Percentiles rank a stretch among this genome's conserved stretches.
These are phyloP conservation scores for Aspiorhynchus laticeps DNA, from an alignment of 2,113 vertebrate species.

Conservation along the genomic window DNA sequence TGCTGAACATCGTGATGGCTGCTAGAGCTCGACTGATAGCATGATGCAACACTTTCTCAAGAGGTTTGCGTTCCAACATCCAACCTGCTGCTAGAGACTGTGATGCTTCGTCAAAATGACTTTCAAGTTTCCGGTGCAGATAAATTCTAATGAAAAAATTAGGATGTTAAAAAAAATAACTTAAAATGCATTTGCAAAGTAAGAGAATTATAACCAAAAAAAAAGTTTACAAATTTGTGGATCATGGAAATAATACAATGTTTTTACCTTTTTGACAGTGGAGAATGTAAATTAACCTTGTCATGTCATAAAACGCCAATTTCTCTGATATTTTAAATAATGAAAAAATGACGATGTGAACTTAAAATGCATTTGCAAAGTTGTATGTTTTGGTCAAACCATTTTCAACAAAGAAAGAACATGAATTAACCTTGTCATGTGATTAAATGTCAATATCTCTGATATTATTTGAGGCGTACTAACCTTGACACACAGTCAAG, in stretches of 20 bases:
- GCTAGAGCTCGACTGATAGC: not conserved
- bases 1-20: constrained; percentile 12
- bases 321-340: not conserved
- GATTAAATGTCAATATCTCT: not conserved
- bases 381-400: not conserved
- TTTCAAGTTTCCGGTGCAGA: not conserved
- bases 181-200: not conserved
- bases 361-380: not conserved
- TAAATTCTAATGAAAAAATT: not conserved
- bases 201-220: too few relatives aligned
- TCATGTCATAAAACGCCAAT: not conserved
- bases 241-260: not conserved
- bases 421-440: not conserved
- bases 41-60: constrained; percentile 30
- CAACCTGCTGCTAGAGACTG: not conserved
- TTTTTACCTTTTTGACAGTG: not conserved
- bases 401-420: not conserved
- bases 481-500: not conserved
- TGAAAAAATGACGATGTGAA: too few relatives aligned
- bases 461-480: not conserved
- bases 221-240: not conserved
- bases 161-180: not conserved
- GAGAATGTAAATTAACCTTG: not conserved
- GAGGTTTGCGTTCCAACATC: not conserved
- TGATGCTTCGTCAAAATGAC: not conserved